Evolutionary conservation across 2,888 invertebrate species (phyloP).

Genomic region (Drosophila greeni): DNA sequence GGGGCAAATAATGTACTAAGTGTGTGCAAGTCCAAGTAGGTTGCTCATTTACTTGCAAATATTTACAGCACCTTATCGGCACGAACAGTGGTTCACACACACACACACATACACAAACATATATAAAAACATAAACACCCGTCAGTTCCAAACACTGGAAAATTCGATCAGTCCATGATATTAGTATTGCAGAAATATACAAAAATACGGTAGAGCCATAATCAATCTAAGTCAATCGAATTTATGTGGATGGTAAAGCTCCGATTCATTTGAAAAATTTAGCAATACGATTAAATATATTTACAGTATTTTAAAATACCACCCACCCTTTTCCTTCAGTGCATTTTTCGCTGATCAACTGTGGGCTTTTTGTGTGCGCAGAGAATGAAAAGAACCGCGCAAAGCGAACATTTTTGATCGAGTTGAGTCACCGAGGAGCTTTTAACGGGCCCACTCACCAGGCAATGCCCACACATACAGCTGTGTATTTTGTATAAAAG

Average conservation of each 20-base stretch:
- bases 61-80: too few relatives aligned
- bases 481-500: background rate
- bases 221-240: background rate
- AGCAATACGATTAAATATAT: background rate
- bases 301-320: background rate
- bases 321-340: slow-evolving; percentile 1
- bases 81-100: too few relatives aligned
- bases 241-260: background rate
- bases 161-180: background rate
- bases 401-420: slow-evolving; percentile 5
- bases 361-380: slow-evolving; percentile 8
- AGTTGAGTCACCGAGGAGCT: slow-evolving; percentile 59
- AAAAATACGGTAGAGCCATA: background rate
- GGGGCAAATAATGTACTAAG: background rate
- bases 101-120: too few relatives aligned
- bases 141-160: slow-evolving; percentile 7
- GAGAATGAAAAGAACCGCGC: slow-evolving; percentile 20
- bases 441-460: slow-evolving; percentile 56
- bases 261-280: too few relatives aligned
- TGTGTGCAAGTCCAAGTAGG: slow-evolving; percentile 11
- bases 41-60: too few relatives aligned
- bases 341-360: slow-evolving; percentile 8
- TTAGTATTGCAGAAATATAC: background rate
- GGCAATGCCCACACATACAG: slow-evolving; percentile 49
- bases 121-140: slow-evolving; percentile 10